These are phyloP conservation scores for Falcaria lacertinaria DNA, from an alignment of 2,888 invertebrate species.

Conservation along the genomic window DNA sequence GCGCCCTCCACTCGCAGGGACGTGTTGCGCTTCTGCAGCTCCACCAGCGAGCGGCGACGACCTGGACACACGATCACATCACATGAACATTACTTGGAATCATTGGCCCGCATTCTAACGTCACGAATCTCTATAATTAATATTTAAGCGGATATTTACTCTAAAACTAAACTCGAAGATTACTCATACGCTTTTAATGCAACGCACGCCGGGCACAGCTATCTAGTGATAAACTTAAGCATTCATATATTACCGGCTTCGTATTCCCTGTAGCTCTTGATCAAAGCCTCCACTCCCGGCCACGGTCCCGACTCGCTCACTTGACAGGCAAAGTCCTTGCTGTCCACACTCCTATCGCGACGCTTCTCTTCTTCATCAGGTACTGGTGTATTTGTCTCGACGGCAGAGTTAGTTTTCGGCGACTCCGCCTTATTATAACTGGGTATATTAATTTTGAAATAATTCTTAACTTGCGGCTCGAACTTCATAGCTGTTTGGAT, in stretches of 20 bases:
- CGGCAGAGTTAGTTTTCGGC: conserved; percentile 37
- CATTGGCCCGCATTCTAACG: too few relatives aligned
- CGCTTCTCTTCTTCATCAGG: conserved; percentile 51
- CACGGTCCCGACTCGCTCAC: conserved; percentile 46
- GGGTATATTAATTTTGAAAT: conserved; percentile 61
- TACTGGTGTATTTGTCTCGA: conserved; percentile 54
- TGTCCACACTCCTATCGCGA: conserved; percentile 8
- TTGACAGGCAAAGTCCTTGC: conserved; percentile 44
- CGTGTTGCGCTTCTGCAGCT: conserved; percentile 67
- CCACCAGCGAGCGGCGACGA: conserved; percentile 9
- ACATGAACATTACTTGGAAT: too few relatives aligned
- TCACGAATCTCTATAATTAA: too few relatives aligned
- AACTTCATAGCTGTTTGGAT: conserved; percentile 41
- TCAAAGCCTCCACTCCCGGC: conserved; percentile 73
- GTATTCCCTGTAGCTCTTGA: conserved; percentile 73
- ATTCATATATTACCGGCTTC: conserved; percentile 70
- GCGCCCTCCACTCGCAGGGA: conserved; percentile 69
- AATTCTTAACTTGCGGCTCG: conserved; percentile 32
- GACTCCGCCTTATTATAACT: conserved; percentile 64
- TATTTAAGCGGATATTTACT: too few relatives aligned
- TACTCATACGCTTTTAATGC: too few relatives aligned
- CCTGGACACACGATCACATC: too few relatives aligned
- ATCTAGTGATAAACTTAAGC: too few relatives aligned
- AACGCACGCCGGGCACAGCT: too few relatives aligned
- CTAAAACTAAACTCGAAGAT: too few relatives aligned